Base-by-base conservation (phyloP, 2,113 vertebrate genomes). In the Stegastes partitus region DNA sequence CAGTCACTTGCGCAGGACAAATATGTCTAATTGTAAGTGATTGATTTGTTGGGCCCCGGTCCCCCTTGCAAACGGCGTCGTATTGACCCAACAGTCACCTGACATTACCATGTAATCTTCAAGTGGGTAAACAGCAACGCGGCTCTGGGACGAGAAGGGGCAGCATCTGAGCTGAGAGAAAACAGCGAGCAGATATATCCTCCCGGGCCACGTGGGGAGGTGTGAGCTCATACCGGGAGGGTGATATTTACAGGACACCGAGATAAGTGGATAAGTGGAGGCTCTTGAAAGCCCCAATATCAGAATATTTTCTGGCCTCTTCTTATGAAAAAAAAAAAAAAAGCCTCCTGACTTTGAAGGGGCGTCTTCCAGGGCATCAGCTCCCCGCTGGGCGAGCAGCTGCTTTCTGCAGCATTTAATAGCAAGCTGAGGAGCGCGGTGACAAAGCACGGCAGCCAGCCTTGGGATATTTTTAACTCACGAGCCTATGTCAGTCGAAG, bases 21-120 rank as follows among this genome's bases (percentile, higher is more conserved):
- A 90, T 82, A 84, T 83, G 78, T 87, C 78, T 92, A 92, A 93
- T 93, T 93, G 90, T 87, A 86, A 87, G 76, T 84, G 89, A 93
- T 93, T 93, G 92, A 93, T 93, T 91, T 91, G 84, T 88, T 85
- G 77, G 77, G 86, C 73, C 75, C 47, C 22, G 0, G 61, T 55
- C 59, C 66, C 63, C 56, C 22, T 23, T 68, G 47, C n/a, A 79
- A 79, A 53, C 64, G 19, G 57, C 83, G 12, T 45, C 1, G 37
- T 90, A 94, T 92, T 91, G 92, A 93, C 87, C 89, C 68, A 74
- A 58, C 82, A 72, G 80, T 84, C 90, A 89, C 91, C 85, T 88
- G 89, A 86, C 91, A 91, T 92, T 90, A 91, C 81, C 79, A 81
- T 87, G 81, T 84, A 85, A 89, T 91, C 79, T 89, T 91, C 82